Base-by-base conservation (phyloP, 2,797 vertebrate genomes). In the Nyctibius grandis region DNA sequence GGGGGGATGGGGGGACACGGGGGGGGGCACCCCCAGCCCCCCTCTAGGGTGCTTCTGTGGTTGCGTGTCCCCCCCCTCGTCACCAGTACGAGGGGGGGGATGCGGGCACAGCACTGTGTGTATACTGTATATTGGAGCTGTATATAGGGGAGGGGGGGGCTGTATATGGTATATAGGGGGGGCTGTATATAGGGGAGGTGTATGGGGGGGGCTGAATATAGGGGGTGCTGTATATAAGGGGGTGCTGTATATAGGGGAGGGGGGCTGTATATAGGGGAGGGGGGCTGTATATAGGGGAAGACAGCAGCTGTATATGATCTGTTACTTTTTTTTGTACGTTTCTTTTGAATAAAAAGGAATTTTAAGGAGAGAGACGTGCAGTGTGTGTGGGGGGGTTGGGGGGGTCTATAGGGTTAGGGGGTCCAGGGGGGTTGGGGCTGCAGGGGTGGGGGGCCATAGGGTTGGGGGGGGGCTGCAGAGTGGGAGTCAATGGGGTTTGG, bases 271-370 rank as follows among this genome's bases (percentile, higher is more conserved):
- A 77, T n/a, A 51, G 15, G 48, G 75, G 28, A 95, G 96, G n/a
- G 75, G n/a, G 51, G 83, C 86, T 96, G 97, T 97, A 97, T 93
- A 97, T 97, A 94, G 74, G 17, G 88, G 94, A 93, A 96, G 94
- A 92, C 73, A 91, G 94, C 97, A 88, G 97, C 96, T 98, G 97
- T 98, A 98, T 94, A 97, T 97, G 97, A 96, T 96, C 95, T 88
- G 95, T 96, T 94, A 90, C 95, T n/a, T 95, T 97, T 97, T 98
- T 98, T 98, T 98, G 97, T 98, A 98, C 95, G 96, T 97, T 97
- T 98, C 97, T 98, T 98, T 98, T 98, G 97, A 98, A 98, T 98
- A 98, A 98, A 98, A 95, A 91, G 96, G 95, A 97, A n/a, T n/a
- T 97, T 95, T 93, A 94, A 95, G 95, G 88, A 93, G 91, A 23